Base-by-base conservation (phyloP, 2,888 invertebrate genomes). In the Odontothrips loti region DNA sequence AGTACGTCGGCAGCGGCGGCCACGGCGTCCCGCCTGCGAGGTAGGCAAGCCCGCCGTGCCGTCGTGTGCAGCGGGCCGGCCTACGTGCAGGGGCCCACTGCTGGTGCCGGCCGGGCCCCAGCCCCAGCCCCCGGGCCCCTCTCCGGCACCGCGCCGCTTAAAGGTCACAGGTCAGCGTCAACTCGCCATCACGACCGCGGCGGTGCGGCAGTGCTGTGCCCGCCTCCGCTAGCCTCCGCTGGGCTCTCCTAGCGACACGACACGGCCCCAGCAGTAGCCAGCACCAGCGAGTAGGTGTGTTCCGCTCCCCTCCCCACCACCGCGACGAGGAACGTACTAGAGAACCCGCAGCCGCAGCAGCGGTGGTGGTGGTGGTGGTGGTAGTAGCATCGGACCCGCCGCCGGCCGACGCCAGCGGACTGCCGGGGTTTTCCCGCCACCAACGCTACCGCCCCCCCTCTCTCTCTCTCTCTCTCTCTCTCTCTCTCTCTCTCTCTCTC, bases 341-440 rank as follows among this genome's bases (percentile, higher is more conserved):
- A 43, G 34, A 43, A 51, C 3, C 51, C 51, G 51, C 51, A 6
- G 51, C 51, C 9, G 15, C 51, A 2, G 51, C 51, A 6, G 51
- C 51, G 15, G 51, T 51, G 51, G 51, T 17, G 15, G 51, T 12
- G 51, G 51, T 17, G 51, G 51, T 12, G 51, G 51, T 17, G 51
- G 51, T 2, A 1, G 34, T 6, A 6, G 34, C 34, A 43, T 43
- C 34, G 34, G 34, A 43, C 58, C 58, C 58, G 58, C 15, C 58
- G 15, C 58, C 15, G 6, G 6, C 58, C 58, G 15, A 43, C 58
- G 17, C 20, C 58, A 15, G 12, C 15, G 12, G 20, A n/a, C 51
- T 51, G 51, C 51, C 58, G 68, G 68, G 68, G 68, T 68, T 68
- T 68, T 68, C 68, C 68, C 68, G 68, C 23, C 68, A 23, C 68